Evolutionary conservation across 1,140 invertebrate genomes (phyloP).

Genomic region (Dendroctonus ponderosae): DNA sequence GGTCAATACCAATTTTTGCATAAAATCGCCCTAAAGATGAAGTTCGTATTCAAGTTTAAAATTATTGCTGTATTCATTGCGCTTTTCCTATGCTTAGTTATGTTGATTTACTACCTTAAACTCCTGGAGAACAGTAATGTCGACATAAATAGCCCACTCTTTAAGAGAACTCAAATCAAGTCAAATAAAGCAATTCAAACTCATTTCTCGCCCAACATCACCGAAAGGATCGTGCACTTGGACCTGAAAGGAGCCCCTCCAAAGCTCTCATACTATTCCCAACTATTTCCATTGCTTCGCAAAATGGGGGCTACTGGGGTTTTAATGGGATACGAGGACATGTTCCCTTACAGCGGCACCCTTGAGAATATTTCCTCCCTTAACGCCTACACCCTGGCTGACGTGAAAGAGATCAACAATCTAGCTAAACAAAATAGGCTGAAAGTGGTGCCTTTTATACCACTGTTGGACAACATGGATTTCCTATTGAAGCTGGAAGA

Average conservation of each 20-base stretch:
- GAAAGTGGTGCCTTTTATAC: slow-evolving; percentile 86
- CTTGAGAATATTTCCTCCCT: slow-evolving; percentile 66
- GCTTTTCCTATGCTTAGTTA: too few species aligned
- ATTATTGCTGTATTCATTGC: too few species aligned
- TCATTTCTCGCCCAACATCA: neutral
- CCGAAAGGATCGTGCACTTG: slow-evolving; percentile 67
- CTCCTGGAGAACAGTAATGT: too few species aligned
- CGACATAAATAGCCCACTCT: too few species aligned
- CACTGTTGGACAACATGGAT: slow-evolving; percentile 95
- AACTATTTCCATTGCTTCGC: slow-evolving; percentile 73
- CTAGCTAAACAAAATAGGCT: slow-evolving; percentile 66
- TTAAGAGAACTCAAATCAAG: too few species aligned
- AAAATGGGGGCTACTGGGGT: slow-evolving; percentile 78
- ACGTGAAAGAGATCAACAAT: slow-evolving; percentile 65
- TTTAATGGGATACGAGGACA: slow-evolving; percentile 92
- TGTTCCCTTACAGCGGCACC: slow-evolving; percentile 86
- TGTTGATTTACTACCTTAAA: too few species aligned
- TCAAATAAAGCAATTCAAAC: too few species aligned
- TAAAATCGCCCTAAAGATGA: too few species aligned
- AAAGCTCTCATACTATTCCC: slow-evolving; percentile 66
- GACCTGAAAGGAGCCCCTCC: slow-evolving; percentile 91
- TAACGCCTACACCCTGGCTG: slow-evolving; percentile 74
- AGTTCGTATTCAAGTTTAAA: too few species aligned
- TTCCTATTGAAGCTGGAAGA: slow-evolving; percentile 81
- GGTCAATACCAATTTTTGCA: too few species aligned